Percentiles rank a stretch among this genome's conserved stretches.
phyloP scores from a whole-genome alignment of 2,797 vertebrate genomes.

The Knipowitschia caucasica region DNA sequence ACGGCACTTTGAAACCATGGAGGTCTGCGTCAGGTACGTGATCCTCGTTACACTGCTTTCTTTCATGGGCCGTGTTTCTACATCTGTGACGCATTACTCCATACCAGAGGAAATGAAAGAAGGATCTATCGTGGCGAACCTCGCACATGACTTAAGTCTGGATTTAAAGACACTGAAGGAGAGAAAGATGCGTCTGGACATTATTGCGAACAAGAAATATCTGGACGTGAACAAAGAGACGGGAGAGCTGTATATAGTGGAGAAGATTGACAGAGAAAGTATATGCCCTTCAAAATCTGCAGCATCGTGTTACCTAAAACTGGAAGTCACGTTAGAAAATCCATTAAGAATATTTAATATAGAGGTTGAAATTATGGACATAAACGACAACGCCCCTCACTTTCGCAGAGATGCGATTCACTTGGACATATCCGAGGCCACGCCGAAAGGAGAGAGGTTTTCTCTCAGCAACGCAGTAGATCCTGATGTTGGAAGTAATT shows the following conservation, averaged over 20 bases:
- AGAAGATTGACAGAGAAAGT: conserved; percentile 62
- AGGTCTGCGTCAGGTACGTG: conserved; percentile 44
- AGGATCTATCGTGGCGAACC: conserved; percentile 69
- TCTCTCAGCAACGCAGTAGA: conserved; percentile 58
- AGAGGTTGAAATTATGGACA: not conserved
- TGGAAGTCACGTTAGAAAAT: conserved; percentile 57
- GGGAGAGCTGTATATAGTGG: conserved; percentile 54
- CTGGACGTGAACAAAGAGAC: conserved; percentile 64
- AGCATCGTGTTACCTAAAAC: conserved; percentile 42
- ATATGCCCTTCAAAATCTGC: conserved; percentile 24
- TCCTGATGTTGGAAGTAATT: conserved; percentile 56
- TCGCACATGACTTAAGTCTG: conserved; percentile 69
- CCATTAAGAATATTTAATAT: conserved; percentile 15
- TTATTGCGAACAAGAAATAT: conserved; percentile 60
- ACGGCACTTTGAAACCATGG: conserved; percentile 19
- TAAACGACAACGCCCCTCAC: not conserved
- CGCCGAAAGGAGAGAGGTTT: conserved; percentile 55
- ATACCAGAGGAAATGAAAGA: conserved; percentile 72
- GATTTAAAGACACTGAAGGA: conserved; percentile 45
- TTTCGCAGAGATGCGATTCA: conserved; percentile 16
- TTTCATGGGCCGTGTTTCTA: not conserved
- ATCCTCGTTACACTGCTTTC: conserved; percentile 1
- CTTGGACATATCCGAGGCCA: conserved; percentile 68
- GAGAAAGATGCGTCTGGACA: conserved; percentile 62
- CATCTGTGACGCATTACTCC: conserved; percentile 71